These are phyloP conservation scores for Ursus arctos DNA, from an alignment of 2,113 vertebrate genomes.

Conservation along the genomic window DNA sequence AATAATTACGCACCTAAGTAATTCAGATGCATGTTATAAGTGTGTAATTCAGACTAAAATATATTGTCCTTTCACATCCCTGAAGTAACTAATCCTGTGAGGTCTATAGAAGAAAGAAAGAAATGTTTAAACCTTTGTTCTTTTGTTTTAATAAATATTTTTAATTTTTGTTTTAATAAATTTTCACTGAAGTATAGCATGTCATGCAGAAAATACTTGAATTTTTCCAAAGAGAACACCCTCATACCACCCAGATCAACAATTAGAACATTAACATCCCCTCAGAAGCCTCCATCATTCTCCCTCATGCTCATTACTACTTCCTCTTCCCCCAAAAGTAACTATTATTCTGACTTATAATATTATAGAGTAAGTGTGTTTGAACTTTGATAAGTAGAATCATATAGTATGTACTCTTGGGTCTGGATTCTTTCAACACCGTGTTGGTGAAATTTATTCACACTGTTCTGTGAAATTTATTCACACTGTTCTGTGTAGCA, in stretches of 20 bases:
- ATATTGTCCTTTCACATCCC: not conserved
- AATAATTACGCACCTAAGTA: not conserved
- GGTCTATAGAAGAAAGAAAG: not conserved
- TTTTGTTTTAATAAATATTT: slow-evolving; percentile 9
- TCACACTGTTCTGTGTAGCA: not conserved
- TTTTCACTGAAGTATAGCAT: not conserved
- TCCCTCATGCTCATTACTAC: not conserved
- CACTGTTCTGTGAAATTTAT: not conserved
- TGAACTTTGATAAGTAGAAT: not conserved
- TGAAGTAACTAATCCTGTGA: not conserved
- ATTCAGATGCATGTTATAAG: not conserved
- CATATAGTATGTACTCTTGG: not conserved
- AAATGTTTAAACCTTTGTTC: not conserved
- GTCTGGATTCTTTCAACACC: not conserved
- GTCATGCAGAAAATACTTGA: not conserved
- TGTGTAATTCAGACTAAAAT: slow-evolving; percentile 16
- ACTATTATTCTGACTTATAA: not conserved
- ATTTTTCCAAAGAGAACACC: slow-evolving; percentile 40
- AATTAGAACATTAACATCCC: not conserved
- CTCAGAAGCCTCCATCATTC: not conserved
- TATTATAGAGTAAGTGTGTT: not conserved
- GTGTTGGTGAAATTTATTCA: not conserved
- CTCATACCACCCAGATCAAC: not conserved
- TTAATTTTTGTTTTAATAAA: not conserved
- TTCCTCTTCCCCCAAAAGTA: not conserved